Evolutionary conservation across 2,888 invertebrate species (phyloP).

Genomic region (Philereme transversata): DNA sequence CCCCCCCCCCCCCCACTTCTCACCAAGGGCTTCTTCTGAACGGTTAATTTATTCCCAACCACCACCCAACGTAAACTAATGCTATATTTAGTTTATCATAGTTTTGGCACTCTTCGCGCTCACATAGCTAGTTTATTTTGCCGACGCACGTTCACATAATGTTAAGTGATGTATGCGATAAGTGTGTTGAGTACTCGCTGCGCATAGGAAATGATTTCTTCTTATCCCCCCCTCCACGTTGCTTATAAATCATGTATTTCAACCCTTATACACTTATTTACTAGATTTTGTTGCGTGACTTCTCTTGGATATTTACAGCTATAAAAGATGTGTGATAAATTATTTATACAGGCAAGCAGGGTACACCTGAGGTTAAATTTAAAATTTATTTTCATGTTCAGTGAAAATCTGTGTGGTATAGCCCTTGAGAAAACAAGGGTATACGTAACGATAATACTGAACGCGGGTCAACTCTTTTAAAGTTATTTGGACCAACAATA

Average conservation of each 20-base stretch:
- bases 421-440: too few species aligned
- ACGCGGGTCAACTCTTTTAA: too few species aligned
- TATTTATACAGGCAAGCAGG: conserved; percentile 10
- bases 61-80: not conserved
- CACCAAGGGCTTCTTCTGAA: too few species aligned
- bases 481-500: too few species aligned
- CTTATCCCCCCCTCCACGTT: conserved; percentile 37
- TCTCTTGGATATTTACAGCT: conserved; percentile 26
- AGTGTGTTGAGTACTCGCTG: conserved; percentile 37
- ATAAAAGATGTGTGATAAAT: conserved; percentile 12
- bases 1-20: too few species aligned
- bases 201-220: conserved; percentile 40
- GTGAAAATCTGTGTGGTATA: conserved; percentile 1
- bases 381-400: conserved; percentile 2
- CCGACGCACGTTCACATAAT: conserved; percentile 46
- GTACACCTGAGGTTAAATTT: conserved; percentile 9
- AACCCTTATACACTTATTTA: conserved; percentile 36
- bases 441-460: too few species aligned
- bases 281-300: conserved; percentile 36
- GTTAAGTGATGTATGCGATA: conserved; percentile 49
- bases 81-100: conserved; percentile 2
- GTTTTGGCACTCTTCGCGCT: conserved; percentile 10
- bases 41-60: too few species aligned
- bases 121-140: conserved; percentile 42
- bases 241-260: conserved; percentile 41